Base-by-base conservation (phyloP, 2,113 vertebrate species). In the Tonatia bakeri region DNA sequence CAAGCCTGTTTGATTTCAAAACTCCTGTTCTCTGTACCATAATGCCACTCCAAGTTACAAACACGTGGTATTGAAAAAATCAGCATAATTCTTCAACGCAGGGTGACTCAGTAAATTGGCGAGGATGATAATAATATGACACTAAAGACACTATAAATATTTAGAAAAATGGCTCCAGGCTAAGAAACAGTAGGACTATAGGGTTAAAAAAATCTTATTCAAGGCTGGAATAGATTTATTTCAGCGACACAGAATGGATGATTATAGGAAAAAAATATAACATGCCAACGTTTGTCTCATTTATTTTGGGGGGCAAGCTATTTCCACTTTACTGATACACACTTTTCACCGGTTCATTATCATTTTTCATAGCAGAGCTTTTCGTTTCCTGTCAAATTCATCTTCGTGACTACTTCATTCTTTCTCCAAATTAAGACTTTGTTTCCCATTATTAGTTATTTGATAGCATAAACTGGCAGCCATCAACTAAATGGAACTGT, bases 391-490 rank as follows among this genome's bases (percentile, higher is more conserved):
- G 3, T 73, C 31, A 56, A 73, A 91, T 88, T 91, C 19, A 82
- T 86, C n/a, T 76, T 43, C 65, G 65, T 91, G 26, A 61, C 10
- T 40, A 83, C 16, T 24, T 90, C 43, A 54, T 50, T 76, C 40
- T 73, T 89, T 86, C 40, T 85, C 43, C 54, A 85, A 91, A 81
- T 92, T n/a, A 76, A 95, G 20, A 45, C 43, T 90, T 81, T 52
- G 8, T 24, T 82, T 94, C 54, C 50, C 31, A 24, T 79, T 89
- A 77, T 90, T 91, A 94, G 92, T 82, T 54, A 94, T 73, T 38
- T 65, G 54, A 88, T 69, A 90, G 40, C 28, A 80, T 3, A 93
- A 14, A 54, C 61, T 70, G 33, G 16, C 52, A 87, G 43, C 43
- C 91, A 81, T 54, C 40, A 86, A 82, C 45, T 73, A 73, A 82